Conservation (phyloP, 1,140 invertebrate species). For the Danaus melanippus region DNA sequence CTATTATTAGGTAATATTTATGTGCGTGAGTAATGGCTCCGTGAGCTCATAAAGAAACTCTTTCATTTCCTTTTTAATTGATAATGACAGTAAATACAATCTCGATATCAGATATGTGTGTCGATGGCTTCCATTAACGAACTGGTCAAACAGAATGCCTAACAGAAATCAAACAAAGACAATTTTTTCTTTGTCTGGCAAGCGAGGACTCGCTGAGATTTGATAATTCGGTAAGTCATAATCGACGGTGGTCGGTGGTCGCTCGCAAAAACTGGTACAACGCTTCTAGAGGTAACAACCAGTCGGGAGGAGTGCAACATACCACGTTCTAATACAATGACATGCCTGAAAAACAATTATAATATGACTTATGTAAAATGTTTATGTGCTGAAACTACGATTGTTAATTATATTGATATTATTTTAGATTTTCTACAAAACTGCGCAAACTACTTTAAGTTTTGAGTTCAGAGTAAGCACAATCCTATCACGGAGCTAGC, state of each 20-base stretch:
- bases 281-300: not conserved
- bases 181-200: constrained; percentile 5
- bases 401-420: constrained; percentile 1
- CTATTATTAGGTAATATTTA: too few relatives aligned
- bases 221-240: constrained; percentile 23
- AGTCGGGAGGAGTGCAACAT: constrained; percentile 1
- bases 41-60: too few relatives aligned
- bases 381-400: not conserved
- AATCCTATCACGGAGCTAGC: constrained; percentile 5
- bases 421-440: not conserved
- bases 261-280: constrained; percentile 9
- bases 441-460: too few relatives aligned
- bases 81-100: too few relatives aligned
- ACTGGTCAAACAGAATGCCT: constrained; percentile 4
- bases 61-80: too few relatives aligned
- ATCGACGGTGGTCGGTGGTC: constrained; percentile 10
- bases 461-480: not conserved
- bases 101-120: too few relatives aligned
- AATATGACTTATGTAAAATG: not conserved
- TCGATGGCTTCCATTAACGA: too few relatives aligned
- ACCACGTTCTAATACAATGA: not conserved
- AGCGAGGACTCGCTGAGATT: constrained; percentile 10
- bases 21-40: too few relatives aligned
- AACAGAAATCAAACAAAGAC: constrained; percentile 13
- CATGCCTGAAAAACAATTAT: too few relatives aligned